Base-by-base conservation (phyloP, 2,888 invertebrate genomes). In the Shargacucullia verbasci region DNA sequence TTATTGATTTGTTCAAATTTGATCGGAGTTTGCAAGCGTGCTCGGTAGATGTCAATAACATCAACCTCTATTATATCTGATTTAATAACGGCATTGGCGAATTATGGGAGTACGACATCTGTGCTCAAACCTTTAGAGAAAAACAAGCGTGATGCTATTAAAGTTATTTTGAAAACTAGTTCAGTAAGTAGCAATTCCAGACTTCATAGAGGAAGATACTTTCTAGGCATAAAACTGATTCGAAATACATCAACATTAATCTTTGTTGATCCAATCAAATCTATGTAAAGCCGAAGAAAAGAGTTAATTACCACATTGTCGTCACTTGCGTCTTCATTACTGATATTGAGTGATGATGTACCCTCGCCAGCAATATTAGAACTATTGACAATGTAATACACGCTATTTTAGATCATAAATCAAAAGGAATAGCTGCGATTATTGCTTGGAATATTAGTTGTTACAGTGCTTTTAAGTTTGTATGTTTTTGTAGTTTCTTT, bases 271-370 rank as follows among this genome's bases (percentile, higher is more conserved):
- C 67, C 34, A 67, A 68, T 68, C 68, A 67, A 45, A 71, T 33
- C 29, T 11, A 50, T 71, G 50, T 37, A 11, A 37, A 55, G 15
- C 35, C 27, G 27, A 71, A 65, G 44, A 87, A 83, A 87, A 80
- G 81, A 80, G 78, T 83, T 88, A 89, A 89, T 89, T 88, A 89
- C 82, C 72, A 67, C 59, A 80, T 84, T 87, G 87, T 87, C 88
- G 81, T 81, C 85, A 73, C 74, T 69, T 79, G 84, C 76, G 80
- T 84, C 86, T 88, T 87, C 84, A 88, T 89, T 83, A 73, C 63
- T 56, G 39, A 59, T 73, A 63, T 78, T 88, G 88, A 88, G 78
- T 86, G 84, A 88, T 88, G 86, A 65, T 49, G 31, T 49, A 11
- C 14, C 12, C 10, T 6, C 11, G 40, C 33, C 39, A 38, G 14